Evolutionary conservation across 2,113 vertebrate species (phyloP).

Genomic region (Eidolon helvum): DNA sequence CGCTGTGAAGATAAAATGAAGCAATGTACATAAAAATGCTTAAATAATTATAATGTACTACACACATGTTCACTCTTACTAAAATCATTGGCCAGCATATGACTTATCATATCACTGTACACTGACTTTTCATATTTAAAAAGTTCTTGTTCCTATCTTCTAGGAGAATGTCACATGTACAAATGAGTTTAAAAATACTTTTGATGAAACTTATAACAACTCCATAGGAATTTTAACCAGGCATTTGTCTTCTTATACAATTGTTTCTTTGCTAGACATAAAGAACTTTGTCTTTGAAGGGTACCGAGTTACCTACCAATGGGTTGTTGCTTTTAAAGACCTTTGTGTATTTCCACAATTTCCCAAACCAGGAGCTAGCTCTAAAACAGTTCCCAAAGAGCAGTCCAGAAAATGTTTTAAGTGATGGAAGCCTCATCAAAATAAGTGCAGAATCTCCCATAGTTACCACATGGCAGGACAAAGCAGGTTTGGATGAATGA

Average conservation of each 20-base stretch:
- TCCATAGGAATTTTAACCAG: conserved; percentile 46
- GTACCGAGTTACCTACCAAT: conserved; percentile 4
- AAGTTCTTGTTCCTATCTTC: neutral
- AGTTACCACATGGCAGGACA: conserved; percentile 5
- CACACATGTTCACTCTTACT: conserved; percentile 8
- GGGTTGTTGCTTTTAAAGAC: conserved; percentile 35
- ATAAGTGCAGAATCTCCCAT: neutral
- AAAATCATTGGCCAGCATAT: conserved; percentile 26
- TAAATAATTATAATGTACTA: neutral
- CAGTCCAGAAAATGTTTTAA: conserved; percentile 50
- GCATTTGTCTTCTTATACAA: conserved; percentile 48
- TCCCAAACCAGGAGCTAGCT: neutral
- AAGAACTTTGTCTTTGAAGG: conserved; percentile 24
- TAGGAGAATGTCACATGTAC: conserved; percentile 11
- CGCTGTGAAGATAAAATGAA: conserved; percentile 12
- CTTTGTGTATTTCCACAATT: conserved; percentile 15
- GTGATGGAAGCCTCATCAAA: conserved; percentile 3
- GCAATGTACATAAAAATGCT: neutral
- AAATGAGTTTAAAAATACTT: conserved; percentile 45
- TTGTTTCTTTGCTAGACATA: conserved; percentile 29
- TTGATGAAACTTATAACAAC: conserved; percentile 55
- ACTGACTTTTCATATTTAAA: conserved; percentile 38
- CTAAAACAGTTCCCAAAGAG: neutral
- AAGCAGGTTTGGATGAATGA: neutral
- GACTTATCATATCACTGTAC: neutral